Percentiles rank a stretch among this genome's conserved stretches.
Conservation (phyloP, 2,888 invertebrate species). For the Cyrtodaria siliqua region DNA sequence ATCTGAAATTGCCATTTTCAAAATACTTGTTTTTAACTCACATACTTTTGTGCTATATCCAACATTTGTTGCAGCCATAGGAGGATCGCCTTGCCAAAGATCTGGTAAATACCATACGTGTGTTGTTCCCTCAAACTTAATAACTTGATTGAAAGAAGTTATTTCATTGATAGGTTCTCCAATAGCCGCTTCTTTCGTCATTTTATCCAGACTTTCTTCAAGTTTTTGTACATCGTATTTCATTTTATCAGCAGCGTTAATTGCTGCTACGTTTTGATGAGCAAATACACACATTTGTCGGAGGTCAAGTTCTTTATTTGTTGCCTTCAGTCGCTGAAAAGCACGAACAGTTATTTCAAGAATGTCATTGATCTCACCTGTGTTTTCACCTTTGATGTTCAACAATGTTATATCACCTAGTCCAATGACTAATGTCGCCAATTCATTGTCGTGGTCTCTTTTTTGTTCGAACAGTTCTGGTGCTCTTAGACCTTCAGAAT, state of each 20-base stretch:
- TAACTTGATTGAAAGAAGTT: too few species aligned
- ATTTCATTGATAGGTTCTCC: too few species aligned
- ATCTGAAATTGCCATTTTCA: not conserved
- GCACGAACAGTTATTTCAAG: not conserved
- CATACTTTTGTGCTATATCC: not conserved
- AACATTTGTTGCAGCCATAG: not conserved
- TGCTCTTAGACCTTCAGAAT: too few species aligned
- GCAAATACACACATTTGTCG: too few species aligned
- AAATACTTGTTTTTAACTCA: not conserved
- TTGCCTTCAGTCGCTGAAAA: too few species aligned
- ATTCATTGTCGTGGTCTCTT: not conserved
- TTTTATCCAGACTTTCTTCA: too few species aligned
- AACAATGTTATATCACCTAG: constrained; percentile 2
- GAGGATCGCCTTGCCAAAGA: constrained; percentile 4
- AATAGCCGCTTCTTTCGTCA: too few species aligned
- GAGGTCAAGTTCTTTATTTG: too few species aligned
- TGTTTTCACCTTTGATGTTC: constrained; percentile 4
- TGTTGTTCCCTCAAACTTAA: too few species aligned
- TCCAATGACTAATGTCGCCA: constrained; percentile 5
- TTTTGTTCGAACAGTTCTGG: too few species aligned
- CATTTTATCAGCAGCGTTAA: not conserved
- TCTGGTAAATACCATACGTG: not conserved
- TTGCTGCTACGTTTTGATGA: too few species aligned
- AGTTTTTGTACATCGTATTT: too few species aligned
- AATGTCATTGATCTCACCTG: not conserved